Base-by-base conservation (phyloP, 2,797 vertebrate genomes). In the Philypnodon macrostomus region DNA sequence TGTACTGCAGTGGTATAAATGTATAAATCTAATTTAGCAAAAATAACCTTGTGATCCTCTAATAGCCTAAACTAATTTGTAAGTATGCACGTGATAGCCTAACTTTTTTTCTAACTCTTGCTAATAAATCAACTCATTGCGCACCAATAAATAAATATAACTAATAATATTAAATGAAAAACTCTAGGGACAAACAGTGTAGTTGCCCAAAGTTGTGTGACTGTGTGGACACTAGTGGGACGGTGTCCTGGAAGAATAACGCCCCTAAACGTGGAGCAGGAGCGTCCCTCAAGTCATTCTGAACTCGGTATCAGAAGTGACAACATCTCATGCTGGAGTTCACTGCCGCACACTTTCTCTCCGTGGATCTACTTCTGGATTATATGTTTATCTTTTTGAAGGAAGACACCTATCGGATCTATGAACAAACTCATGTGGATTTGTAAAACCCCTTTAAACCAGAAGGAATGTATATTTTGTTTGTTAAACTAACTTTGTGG, bases 401-500 rank as follows among this genome's bases (percentile, higher is more conserved):
- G 58, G 70, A 63, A 62, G 70, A 77, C 67, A 68, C 60, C 52
- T 53, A 65, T 74, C 83, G 87, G 87, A 89, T 90, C 80, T 89
- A 90, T 89, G 87, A 86, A 77, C 85, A 71, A 83, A 75, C 73
- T 69, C 80, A 68, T 67, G 85, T 83, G 89, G 89, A 88, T 76
- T 79, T 73, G 53, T 79, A 70, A 46, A 63, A 59, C 59, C 58
- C 47, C 68, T 80, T 80, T 81, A 76, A 87, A 86, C 67, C 79
- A 68, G 84, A 81, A 91, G 90, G 90, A 89, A 91, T 91, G 90
- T 75, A 87, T 87, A 84, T 83, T 75, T 83, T 89, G 63, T 78
- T 83, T 56, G 84, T 74, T 53, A 86, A 86, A 79, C 75, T 90
- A 80, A 86, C 80, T 84, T 74, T 88, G 70, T 77, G 81, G 84